Evolutionary conservation across 92 coral and sea anemone species (phyloP), one percentile per base, ranked within the genome.

Genomic region (Parazoanthus swiftii): DNA sequence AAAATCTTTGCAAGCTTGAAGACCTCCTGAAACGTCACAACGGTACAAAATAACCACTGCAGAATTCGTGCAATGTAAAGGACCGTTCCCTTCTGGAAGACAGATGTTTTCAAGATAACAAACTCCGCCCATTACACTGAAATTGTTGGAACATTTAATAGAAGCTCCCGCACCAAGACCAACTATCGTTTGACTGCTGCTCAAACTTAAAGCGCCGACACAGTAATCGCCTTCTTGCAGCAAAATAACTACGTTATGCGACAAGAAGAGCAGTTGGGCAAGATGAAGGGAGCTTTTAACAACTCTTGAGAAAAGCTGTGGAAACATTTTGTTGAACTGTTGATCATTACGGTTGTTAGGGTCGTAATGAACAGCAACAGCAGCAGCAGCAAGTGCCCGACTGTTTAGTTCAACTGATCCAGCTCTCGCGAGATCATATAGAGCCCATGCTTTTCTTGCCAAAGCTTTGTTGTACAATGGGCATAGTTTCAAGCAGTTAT

Each of bases 401-500:
- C 90, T 86, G 20, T 77, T 2, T 0, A 89, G 85, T 9, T 88
- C 67, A 13, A 5, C 4, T 33, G 81, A 29, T 54, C 92, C 89
- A 74, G 78, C 68, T 44, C 14, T 37, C 3, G 50, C n/a, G 10
- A 85, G 77, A 10, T 85, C 82, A 15, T 85, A 36, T 21, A 94
- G 93, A 46, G 98, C 94, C 98, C 96, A 94, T 6, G 98, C 96
- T 63, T 94, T 94, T 5, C 96, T 91, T 85, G 15, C 83, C 81
- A 94, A 66, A 0, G 98, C 98, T 85, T 94, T 94, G 54, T 72
- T 77, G 89, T 81, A 89, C 37, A 26, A 4, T 46, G 90, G 85
- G n/a, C 89, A 68, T 38, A 91, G 75, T 44, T 80, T 85, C 42
- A 94, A 89, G 56, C 98, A 94, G 10, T 66, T 88, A 21, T 90